Evolutionary conservation across 2,113 vertebrate genomes (phyloP).

Genomic region (Datnioides undecimradiatus): DNA sequence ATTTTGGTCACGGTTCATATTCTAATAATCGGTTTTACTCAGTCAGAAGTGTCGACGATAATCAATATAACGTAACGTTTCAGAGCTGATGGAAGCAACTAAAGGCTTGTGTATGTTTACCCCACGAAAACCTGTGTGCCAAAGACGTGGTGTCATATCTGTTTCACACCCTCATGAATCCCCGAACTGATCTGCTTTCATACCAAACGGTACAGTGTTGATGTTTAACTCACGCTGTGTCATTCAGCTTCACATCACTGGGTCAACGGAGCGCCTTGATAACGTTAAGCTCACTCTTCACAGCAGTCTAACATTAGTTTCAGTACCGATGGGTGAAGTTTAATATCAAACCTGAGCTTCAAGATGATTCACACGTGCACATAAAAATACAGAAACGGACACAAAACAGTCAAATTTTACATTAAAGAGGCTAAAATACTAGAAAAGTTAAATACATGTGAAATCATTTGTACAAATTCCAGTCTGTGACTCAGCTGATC

Average conservation of each 20-base stretch:
- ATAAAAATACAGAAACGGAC: not conserved
- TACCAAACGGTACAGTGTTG: not conserved
- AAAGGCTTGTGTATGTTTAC: constrained; percentile 18
- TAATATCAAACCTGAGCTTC: not conserved
- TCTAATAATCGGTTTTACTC: constrained; percentile 6
- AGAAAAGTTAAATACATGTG: not conserved
- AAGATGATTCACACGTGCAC: not conserved
- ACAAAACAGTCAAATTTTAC: not conserved
- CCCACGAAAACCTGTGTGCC: constrained; percentile 69
- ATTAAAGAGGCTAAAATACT: too few relatives aligned
- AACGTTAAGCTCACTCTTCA: too few relatives aligned
- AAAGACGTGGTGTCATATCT: constrained; percentile 72
- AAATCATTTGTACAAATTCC: not conserved
- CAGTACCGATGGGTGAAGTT: too few relatives aligned
- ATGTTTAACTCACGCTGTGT: not conserved
- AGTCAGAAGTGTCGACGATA: constrained; percentile 2
- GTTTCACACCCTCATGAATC: not conserved
- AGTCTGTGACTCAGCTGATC: not conserved
- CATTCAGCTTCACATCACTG: not conserved
- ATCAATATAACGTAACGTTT: not conserved
- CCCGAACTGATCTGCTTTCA: not conserved
- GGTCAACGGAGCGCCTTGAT: not conserved
- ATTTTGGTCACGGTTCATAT: constrained; percentile 15
- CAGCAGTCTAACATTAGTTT: not conserved
- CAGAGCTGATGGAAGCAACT: not conserved